Evolutionary conservation across 2,888 invertebrate genomes (phyloP), one percentile per base, ranked within the genome.

Genomic region (Seladonia tumulorum): DNA sequence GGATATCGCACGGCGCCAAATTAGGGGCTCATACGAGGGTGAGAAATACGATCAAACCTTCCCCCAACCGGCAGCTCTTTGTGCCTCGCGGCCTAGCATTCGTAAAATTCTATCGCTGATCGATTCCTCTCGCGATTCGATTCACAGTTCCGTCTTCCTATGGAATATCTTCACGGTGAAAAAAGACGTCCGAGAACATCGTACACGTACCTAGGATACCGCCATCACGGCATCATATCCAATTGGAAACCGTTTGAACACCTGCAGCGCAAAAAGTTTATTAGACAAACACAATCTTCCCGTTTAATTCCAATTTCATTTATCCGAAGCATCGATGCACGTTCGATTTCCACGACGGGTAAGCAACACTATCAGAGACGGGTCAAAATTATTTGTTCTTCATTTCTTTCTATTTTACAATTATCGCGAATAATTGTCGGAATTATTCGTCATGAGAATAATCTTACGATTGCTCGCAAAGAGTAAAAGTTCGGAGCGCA

Each of bases 1-100:
- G 73, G 29, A 47, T 73, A 73, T 45, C 45, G 63, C 72, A 83
- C 66, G 73, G 22, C 66, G 42, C 53, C 81, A n/a, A 35, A 53
- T 49, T 35, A n/a, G 68, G 68, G 68, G 35, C 10, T 68, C 68
- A 22, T 42, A 10, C 39, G n/a, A 68, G 68, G 68, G 68, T 68
- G 68, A 68, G 68, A 68, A 68, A 39, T 18, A 39, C 35, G 70
- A 68, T 68, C 39, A n/a, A 68, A 39, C 68, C 68, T 66, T 68
- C 8, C 8, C 25, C 18, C n/a, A n/a, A 22, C 12, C 68, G 68
- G 39, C 39, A 39, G 10, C 68, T 68, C 68, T 68, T 68, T 68
- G 39, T 68, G 39, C 22, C 22, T 39, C 18, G 35, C 68, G 68
- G 39, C 1, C 22, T 68, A 12, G 35, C 68, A 68, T 68, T 42